Percentiles rank a stretch among this genome's conserved stretches.
Evolutionary conservation across 1,140 invertebrate species (phyloP).

Genomic region (Calosoma granatense): DNA sequence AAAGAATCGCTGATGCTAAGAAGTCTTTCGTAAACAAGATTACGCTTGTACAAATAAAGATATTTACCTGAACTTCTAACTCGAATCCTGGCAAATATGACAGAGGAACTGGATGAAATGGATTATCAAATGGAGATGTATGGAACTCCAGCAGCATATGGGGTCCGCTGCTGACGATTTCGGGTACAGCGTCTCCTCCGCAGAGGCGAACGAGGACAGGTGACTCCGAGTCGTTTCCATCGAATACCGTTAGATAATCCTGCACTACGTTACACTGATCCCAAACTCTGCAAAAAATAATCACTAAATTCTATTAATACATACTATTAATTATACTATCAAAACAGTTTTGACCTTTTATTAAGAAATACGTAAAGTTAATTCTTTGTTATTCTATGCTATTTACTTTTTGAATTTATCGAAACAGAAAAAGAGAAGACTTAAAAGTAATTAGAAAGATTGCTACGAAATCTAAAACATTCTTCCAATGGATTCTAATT

Average conservation of each 20-base stretch:
- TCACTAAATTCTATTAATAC: too few relatives aligned
- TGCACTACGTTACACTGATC: constrained; percentile 71
- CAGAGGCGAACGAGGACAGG: constrained; percentile 68
- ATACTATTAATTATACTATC: constrained; percentile 1
- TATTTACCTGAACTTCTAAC: constrained; percentile 60
- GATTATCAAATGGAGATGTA: constrained; percentile 71
- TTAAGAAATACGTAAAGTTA: too few relatives aligned
- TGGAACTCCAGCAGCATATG: constrained; percentile 73
- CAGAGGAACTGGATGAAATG: constrained; percentile 65
- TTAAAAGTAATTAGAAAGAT: too few relatives aligned
- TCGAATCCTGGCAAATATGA: constrained; percentile 72
- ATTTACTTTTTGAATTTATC: too few relatives aligned
- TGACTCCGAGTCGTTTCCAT: constrained; percentile 60
- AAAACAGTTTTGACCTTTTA: too few relatives aligned
- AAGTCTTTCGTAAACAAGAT: too few relatives aligned
- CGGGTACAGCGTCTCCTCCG: constrained; percentile 70
- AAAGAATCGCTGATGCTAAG: too few relatives aligned
- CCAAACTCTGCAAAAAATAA: constrained; percentile 51
- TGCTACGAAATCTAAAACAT: too few relatives aligned
- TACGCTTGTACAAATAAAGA: too few relatives aligned
- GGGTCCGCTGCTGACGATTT: constrained; percentile 66
- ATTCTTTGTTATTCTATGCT: too few relatives aligned
- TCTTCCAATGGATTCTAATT: too few relatives aligned
- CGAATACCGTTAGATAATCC: constrained; percentile 72
- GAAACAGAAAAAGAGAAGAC: too few relatives aligned